Base-by-base conservation (phyloP, 2,113 vertebrate genomes). In the Lethenteron reissneri region DNA sequence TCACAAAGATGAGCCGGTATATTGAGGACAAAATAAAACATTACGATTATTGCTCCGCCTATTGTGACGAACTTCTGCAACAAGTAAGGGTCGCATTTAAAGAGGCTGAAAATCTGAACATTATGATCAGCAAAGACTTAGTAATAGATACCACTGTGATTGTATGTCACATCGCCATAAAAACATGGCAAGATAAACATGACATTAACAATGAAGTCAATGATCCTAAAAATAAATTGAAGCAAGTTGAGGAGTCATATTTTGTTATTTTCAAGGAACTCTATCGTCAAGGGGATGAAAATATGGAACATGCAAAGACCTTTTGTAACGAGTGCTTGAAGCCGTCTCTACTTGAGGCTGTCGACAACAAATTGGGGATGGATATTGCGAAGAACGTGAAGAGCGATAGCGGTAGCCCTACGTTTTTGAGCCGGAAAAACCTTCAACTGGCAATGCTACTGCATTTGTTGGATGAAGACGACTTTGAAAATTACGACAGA, bases 391-490 rank as follows among this genome's bases (percentile, higher is more conserved):
- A 68, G 19, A 19, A 69, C 9, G 12, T 74, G 21, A 69, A 25
- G 7, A 58, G 58, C 17, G 21, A 68, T 3, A 21, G 58, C 8
- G 58, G 19, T 11, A 19, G 58, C 3, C 9, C 57, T 7, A 57
- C 56, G 69, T 72, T 74, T 62, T 57, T 69, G 5, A 64, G 59
- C 15, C 59, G 70, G 3, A 74, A 68, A 25, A 57, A 72, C 60
- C 58, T 74, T 11, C 73, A 74, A 56, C 70, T 64, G 12, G 71
- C 71, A 21, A 25, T 74, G 17, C 57, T 74, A 56, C 56, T 72
- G 59, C 11, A 74, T 57, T 57, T 74, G 41, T 41, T 68, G 57
- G 58, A 74, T 25, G 62, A 15, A 9, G n/a, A 70, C 70, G 15
- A 57, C 11, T 71, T 72, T 15, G 10, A 62, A 6, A 11, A 72